Conservation (phyloP, 2,797 vertebrate genomes). For the Lagodon rhomboides region DNA sequence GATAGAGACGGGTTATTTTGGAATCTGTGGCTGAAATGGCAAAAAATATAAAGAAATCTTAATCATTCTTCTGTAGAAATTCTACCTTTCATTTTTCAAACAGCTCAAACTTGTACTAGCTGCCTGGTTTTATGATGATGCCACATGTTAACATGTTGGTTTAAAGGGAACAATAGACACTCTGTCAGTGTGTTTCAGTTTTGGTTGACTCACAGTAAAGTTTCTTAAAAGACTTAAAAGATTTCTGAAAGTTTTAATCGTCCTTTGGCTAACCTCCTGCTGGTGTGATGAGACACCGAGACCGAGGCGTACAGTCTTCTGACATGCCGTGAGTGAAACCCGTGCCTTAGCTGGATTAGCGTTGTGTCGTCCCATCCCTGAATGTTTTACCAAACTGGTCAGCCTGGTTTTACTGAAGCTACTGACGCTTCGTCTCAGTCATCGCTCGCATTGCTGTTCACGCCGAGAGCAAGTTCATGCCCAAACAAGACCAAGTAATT, state of each 20-base stretch:
- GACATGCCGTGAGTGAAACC: constrained; percentile 18
- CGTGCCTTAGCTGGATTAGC: constrained; percentile 63
- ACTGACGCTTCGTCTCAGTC: neutral
- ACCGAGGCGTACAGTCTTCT: constrained; percentile 12
- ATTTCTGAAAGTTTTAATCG: neutral
- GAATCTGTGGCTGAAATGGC: neutral
- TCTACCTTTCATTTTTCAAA: neutral
- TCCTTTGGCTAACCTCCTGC: constrained; percentile 1
- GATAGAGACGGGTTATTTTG: neutral
- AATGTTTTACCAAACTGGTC: constrained; percentile 24
- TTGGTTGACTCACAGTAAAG: neutral
- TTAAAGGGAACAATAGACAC: constrained; percentile 45
- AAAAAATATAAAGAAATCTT: neutral
- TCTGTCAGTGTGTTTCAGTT: constrained; percentile 18
- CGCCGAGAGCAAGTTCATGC: constrained; percentile 5
- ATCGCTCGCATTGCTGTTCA: neutral
- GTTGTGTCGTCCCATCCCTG: constrained; percentile 8
- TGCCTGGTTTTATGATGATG: constrained; percentile 10
- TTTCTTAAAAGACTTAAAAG: neutral
- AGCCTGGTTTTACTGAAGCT: constrained; percentile 41
- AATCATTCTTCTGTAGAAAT: neutral
- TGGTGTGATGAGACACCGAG: constrained; percentile 25
- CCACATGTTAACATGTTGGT: constrained; percentile 1
- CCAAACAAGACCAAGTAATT: constrained; percentile 3
- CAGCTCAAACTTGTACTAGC: neutral